Percentiles rank a stretch among this genome's conserved stretches.
These are phyloP conservation scores for Hypsibius dujardini DNA, from an alignment of 1,140 invertebrate genomes.

Conservation along the genomic window DNA sequence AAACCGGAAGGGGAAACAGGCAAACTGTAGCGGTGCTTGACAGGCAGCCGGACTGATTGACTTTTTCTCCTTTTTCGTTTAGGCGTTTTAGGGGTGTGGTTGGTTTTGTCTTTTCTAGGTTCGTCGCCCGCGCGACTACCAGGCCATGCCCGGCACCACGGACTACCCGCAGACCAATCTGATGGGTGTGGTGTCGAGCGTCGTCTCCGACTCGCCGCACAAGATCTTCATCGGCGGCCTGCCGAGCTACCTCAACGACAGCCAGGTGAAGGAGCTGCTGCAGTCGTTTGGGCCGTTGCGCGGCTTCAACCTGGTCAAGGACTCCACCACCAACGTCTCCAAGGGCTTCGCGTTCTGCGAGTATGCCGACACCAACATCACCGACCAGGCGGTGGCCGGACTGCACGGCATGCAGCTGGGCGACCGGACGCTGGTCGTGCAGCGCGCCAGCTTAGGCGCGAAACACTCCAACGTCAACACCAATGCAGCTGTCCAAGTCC, in stretches of 20 bases:
- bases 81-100: no score
- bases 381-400: slow-evolving; percentile 94
- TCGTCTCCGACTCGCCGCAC: slow-evolving; percentile 88
- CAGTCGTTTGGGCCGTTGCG: slow-evolving; percentile 91
- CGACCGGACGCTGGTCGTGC: slow-evolving; percentile 95
- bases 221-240: slow-evolving; percentile 96
- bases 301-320: slow-evolving; percentile 96
- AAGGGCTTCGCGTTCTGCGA: slow-evolving; percentile 99
- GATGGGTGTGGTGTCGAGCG: slow-evolving; percentile 50
- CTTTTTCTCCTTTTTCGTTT: no score
- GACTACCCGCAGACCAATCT: slow-evolving; percentile 56
- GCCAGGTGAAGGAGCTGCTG: slow-evolving; percentile 95
- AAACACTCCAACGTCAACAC: slow-evolving; percentile 62
- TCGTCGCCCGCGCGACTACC: slow-evolving; percentile 91
- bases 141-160: slow-evolving; percentile 90
- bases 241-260: slow-evolving; percentile 96
- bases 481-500: slow-evolving; percentile 57
- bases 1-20: no score
- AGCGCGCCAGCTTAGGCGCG: slow-evolving; percentile 80
- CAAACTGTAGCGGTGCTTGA: no score
- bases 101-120: slow-evolving; percentile 41
- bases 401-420: slow-evolving; percentile 98
- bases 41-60: no score
- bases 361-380: slow-evolving; percentile 89
- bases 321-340: slow-evolving; percentile 84